Percentiles rank a stretch among this genome's conserved stretches.
Evolutionary conservation across 2,888 invertebrate species (phyloP).

Genomic region (Melipona beecheii): DNA sequence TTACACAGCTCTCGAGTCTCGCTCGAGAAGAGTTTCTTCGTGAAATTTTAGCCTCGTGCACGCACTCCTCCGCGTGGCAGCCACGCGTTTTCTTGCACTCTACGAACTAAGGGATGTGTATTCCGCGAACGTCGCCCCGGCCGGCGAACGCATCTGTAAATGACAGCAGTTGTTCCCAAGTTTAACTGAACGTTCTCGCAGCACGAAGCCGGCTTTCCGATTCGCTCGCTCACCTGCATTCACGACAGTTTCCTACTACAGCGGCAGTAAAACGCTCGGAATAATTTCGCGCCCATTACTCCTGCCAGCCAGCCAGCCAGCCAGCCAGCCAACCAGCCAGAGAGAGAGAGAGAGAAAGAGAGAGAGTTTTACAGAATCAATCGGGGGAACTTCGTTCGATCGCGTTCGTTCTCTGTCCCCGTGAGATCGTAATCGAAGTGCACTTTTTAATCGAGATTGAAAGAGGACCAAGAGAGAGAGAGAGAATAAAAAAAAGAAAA

Average conservation of each 20-base stretch:
- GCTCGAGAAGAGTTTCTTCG: neutral
- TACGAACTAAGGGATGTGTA: slow-evolving; percentile 50
- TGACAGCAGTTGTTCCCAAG: slow-evolving; percentile 78
- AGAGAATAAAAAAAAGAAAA: neutral
- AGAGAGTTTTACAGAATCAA: neutral
- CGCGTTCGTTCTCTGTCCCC: neutral
- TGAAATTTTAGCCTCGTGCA: neutral
- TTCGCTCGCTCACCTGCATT: slow-evolving; percentile 47
- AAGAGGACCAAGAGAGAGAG: neutral
- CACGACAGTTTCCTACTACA: slow-evolving; percentile 1
- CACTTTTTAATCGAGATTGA: neutral
- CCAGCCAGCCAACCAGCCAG: too few relatives aligned
- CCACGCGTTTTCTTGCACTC: slow-evolving; percentile 30
- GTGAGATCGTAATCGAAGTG: neutral
- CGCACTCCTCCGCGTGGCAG: neutral
- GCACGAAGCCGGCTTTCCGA: slow-evolving; percentile 51
- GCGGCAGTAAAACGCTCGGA: slow-evolving; percentile 14
- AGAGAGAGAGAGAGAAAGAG: neutral
- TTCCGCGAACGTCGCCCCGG: slow-evolving; percentile 54
- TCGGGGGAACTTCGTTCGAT: neutral
- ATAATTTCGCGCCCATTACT: slow-evolving; percentile 29
- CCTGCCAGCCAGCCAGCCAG: too few relatives aligned
- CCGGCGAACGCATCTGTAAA: slow-evolving; percentile 71
- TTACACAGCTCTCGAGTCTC: too few relatives aligned
- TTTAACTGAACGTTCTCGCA: slow-evolving; percentile 58